Conservation (phyloP, 2,113 vertebrate species). For the Nestor notabilis region DNA sequence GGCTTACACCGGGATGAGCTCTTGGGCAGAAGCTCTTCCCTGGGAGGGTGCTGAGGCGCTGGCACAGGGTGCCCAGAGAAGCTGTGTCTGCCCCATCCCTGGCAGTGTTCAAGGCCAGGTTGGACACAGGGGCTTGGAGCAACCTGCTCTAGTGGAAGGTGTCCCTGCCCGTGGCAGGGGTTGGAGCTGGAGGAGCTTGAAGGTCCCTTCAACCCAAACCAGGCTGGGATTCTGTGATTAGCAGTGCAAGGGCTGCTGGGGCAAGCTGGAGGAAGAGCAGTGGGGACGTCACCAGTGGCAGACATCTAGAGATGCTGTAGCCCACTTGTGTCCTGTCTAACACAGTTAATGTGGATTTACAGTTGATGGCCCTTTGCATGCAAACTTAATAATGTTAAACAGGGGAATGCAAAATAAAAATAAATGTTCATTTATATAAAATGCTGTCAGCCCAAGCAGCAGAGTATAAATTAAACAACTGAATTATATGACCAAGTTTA, state of each 20-base stretch:
- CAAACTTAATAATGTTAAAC: neutral
- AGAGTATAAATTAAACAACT: neutral
- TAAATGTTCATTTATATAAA: neutral
- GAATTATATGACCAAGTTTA: neutral
- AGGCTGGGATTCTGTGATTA: neutral
- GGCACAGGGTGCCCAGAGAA: neutral
- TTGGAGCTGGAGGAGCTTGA: neutral
- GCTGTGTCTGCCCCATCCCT: neutral
- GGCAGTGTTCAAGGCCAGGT: too few species aligned
- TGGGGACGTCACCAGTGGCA: neutral
- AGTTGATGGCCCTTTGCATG: neutral
- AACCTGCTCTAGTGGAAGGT: too few species aligned
- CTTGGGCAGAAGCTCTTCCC: too few species aligned
- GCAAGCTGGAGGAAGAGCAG: accelerated
- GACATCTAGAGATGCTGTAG: accelerated
- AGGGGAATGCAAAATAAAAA: neutral
- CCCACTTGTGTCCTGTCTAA: neutral
- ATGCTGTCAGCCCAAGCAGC: neutral
- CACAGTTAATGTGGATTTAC: neutral
- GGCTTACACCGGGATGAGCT: neutral
- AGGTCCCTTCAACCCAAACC: neutral
- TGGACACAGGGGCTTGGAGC: too few species aligned
- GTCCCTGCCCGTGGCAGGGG: neutral
- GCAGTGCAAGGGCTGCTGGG: neutral
- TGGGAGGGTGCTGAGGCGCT: neutral